These are phyloP conservation scores for Anomalospiza imberbis DNA, from an alignment of 2,797 vertebrate species.

Conservation along the genomic window DNA sequence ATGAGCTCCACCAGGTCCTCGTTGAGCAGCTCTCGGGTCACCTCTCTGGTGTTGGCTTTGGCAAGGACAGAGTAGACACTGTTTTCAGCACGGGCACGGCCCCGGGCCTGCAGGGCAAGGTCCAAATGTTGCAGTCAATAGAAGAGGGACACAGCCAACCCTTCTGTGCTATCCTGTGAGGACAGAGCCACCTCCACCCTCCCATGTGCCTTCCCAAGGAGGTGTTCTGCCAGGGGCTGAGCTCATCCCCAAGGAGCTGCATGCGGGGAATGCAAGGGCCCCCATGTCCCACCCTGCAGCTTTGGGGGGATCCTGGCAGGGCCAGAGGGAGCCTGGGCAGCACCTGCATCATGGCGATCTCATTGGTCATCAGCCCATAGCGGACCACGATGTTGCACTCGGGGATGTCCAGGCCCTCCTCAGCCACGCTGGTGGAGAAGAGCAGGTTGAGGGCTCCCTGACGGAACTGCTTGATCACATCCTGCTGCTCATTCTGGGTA, in stretches of 20 bases:
- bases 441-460: constrained; percentile 83
- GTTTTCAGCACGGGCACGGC: constrained; percentile 83
- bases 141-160: accelerated
- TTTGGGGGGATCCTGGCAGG: neutral
- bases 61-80: constrained; percentile 89
- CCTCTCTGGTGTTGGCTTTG: constrained; percentile 76
- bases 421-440: constrained; percentile 91
- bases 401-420: constrained; percentile 92
- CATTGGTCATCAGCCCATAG: constrained; percentile 93
- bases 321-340: neutral
- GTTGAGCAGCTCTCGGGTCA: constrained; percentile 79
- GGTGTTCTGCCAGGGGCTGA: neutral
- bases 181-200: neutral
- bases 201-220: accelerated
- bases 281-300: accelerated
- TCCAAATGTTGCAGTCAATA: neutral
- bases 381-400: constrained; percentile 91
- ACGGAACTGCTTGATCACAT: constrained; percentile 82
- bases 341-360: constrained; percentile 90
- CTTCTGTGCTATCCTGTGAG: accelerated
- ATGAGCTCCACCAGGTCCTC: constrained; percentile 83
- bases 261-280: accelerated
- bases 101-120: constrained; percentile 80
- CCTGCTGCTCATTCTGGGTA: constrained; percentile 76
- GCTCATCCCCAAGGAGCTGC: neutral